Evolutionary conservation across 2,797 vertebrate genomes (phyloP).

Genomic region (Cygnus olor): DNA sequence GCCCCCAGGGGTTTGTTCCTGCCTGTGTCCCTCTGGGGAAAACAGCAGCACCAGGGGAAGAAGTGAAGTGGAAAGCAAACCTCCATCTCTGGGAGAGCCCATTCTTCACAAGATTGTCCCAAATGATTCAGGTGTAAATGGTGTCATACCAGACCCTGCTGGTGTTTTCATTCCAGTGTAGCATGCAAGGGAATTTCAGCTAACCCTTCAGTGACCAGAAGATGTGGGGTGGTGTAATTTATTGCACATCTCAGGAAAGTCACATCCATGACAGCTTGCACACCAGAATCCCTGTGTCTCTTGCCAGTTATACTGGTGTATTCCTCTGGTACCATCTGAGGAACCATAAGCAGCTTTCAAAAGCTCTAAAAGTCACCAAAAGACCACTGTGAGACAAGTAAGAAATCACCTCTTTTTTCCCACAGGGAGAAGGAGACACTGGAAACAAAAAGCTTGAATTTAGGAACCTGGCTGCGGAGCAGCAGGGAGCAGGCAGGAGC

Average conservation of each 20-base stretch:
- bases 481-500: constrained; percentile 7
- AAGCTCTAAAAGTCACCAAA: not conserved
- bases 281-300: not conserved
- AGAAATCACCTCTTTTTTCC: not conserved
- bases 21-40: not conserved
- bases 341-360: not conserved
- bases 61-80: not conserved
- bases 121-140: constrained; percentile 6
- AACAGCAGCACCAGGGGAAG: not conserved
- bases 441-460: not conserved
- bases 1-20: not conserved
- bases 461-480: not conserved
- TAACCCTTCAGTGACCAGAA: not conserved
- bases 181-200: not conserved
- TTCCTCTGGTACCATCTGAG: not conserved
- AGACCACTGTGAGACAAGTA: not conserved
- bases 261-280: not conserved
- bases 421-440: not conserved
- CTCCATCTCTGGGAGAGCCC: rapidly evolving
- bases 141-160: not conserved
- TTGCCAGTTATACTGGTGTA: not conserved
- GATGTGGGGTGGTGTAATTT: not conserved
- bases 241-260: not conserved
- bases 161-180: constrained; percentile 9
- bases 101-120: not conserved